phyloP scores from a whole-genome alignment of 1,140 invertebrate species.

The Bicyclus anynana region DNA sequence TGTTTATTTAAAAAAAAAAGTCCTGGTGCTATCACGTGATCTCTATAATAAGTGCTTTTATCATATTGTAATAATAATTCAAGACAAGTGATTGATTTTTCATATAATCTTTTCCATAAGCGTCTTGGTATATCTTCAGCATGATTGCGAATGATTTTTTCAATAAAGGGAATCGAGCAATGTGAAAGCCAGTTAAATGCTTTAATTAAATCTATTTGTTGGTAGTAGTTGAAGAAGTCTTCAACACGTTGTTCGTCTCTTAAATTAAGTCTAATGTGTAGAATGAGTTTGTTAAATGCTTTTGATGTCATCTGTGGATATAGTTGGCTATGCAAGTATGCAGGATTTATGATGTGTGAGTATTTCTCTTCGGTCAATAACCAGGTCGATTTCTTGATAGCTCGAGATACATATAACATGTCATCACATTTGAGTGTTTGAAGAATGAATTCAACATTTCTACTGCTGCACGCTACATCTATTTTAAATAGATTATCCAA shows the following conservation, averaged over 20 bases:
- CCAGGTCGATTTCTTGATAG: constrained; percentile 45
- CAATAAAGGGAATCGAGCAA: constrained; percentile 42
- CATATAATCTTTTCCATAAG: constrained; percentile 38
- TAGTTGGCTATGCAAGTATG: constrained; percentile 38
- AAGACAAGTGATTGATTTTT: constrained; percentile 41
- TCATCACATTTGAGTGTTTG: constrained; percentile 42
- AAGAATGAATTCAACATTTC: constrained; percentile 43
- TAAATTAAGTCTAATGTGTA: constrained; percentile 41
- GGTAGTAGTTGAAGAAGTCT: constrained; percentile 44
- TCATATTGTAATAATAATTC: constrained; percentile 20
- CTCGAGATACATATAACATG: constrained; percentile 47
- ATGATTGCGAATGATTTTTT: constrained; percentile 34
- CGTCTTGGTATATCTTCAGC: constrained; percentile 21
- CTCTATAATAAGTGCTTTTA: not conserved
- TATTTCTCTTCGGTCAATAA: constrained; percentile 43
- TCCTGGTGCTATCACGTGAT: constrained; percentile 3
- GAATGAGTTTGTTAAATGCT: constrained; percentile 42
- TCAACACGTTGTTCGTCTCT: constrained; percentile 45
- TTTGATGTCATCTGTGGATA: constrained; percentile 42
- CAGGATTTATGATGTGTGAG: constrained; percentile 45
- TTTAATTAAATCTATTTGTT: constrained; percentile 26
- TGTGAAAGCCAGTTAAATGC: constrained; percentile 48
- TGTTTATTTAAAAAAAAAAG: constrained; percentile 39
- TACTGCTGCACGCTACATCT: constrained; percentile 40
- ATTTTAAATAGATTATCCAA: constrained; percentile 54